Percentiles rank a stretch among this genome's conserved stretches.
Evolutionary conservation across 2,888 invertebrate genomes (phyloP).

Genomic region (Drosophila trichaetosa): DNA sequence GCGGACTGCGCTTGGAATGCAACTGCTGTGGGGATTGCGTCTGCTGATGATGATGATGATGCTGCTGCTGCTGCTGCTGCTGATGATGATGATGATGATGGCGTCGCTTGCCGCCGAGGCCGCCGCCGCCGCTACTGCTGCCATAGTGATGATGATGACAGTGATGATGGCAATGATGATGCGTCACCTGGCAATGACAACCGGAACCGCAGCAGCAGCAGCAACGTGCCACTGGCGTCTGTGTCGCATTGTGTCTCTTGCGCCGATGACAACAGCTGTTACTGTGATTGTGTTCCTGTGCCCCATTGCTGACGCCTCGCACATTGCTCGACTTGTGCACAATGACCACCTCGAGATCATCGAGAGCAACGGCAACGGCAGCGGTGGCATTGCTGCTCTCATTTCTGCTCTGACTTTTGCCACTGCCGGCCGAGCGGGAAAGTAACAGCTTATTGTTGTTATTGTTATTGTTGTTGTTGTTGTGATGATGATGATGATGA

Average conservation of each 20-base stretch:
- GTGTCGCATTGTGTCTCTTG: slow-evolving; percentile 83
- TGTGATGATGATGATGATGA: slow-evolving; percentile 37
- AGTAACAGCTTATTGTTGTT: slow-evolving; percentile 72
- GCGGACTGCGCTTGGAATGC: slow-evolving; percentile 55
- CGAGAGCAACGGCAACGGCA: slow-evolving; percentile 58
- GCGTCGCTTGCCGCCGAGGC: slow-evolving; percentile 24
- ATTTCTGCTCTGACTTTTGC: slow-evolving; percentile 56
- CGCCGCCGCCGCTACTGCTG: slow-evolving; percentile 40
- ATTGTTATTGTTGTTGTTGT: slow-evolving; percentile 75
- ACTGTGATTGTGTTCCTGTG: slow-evolving; percentile 12
- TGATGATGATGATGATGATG: slow-evolving; percentile 37
- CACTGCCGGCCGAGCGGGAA: slow-evolving; percentile 65
- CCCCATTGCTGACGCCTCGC: slow-evolving; percentile 28
- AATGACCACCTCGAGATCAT: slow-evolving; percentile 72
- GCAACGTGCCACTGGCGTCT: slow-evolving; percentile 65
- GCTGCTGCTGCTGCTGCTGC: background rate
- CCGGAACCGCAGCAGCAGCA: slow-evolving; percentile 45
- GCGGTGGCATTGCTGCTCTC: slow-evolving; percentile 41
- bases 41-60: slow-evolving; percentile 20
- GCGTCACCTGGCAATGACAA: slow-evolving; percentile 61
- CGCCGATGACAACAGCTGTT: slow-evolving; percentile 61
- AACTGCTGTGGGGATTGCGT: slow-evolving; percentile 28
- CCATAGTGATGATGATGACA: slow-evolving; percentile 40
- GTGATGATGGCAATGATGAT: slow-evolving; percentile 55
- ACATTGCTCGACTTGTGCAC: slow-evolving; percentile 64